Conservation (phyloP, 2,888 invertebrate genomes). For the Mylabris sibirica region DNA sequence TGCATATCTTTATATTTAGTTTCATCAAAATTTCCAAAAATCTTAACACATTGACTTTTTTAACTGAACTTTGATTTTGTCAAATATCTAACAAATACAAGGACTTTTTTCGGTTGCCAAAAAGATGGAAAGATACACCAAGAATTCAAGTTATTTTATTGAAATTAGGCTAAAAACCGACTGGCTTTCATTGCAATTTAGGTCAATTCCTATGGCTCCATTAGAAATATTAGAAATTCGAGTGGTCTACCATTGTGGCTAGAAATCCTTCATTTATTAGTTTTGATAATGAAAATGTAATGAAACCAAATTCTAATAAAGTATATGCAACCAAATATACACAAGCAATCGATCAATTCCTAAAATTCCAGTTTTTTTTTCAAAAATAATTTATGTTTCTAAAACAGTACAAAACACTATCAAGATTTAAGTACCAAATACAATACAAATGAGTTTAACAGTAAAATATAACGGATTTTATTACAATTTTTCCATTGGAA, state of each 20-base stretch:
- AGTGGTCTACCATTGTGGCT: too few species aligned
- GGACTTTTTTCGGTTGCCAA: too few species aligned
- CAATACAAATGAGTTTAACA: background rate
- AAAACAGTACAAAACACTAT: background rate
- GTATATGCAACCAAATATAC: slow-evolving; percentile 6
- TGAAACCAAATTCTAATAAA: background rate
- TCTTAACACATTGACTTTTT: too few species aligned
- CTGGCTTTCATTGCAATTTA: background rate
- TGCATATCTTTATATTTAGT: background rate
- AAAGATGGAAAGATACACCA: too few species aligned
- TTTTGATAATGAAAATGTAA: background rate
- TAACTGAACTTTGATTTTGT: too few species aligned
- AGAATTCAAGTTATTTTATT: background rate
- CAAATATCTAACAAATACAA: too few species aligned
- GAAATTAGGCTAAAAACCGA: background rate
- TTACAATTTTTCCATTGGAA: background rate
- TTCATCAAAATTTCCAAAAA: background rate
- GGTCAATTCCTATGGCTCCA: background rate
- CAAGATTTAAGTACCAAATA: background rate
- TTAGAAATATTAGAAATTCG: too few species aligned
- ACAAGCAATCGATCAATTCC: background rate
- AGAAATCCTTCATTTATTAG: too few species aligned
- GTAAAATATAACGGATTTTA: background rate
- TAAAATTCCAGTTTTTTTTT: background rate
- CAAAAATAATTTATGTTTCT: background rate